These are phyloP conservation scores for Dolichoris vasculosae DNA, from an alignment of 1,140 invertebrate genomes.

Conservation along the genomic window DNA sequence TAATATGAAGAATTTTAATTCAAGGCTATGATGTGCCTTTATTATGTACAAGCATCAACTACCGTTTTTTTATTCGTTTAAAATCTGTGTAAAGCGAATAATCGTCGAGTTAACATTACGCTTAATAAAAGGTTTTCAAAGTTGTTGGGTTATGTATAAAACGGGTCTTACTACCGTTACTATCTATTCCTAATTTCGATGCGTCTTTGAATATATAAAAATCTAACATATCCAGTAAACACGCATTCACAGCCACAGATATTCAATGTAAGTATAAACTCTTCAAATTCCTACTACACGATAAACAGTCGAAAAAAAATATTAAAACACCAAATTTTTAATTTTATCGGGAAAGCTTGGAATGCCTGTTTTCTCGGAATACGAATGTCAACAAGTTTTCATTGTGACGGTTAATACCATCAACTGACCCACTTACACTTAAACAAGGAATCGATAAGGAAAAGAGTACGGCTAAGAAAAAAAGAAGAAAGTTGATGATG, in stretches of 20 bases:
- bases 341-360: background rate
- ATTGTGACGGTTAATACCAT: background rate
- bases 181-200: background rate
- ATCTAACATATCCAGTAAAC: too few relatives aligned
- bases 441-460: conserved; percentile 10
- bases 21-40: background rate
- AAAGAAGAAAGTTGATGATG: conserved; percentile 37
- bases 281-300: background rate
- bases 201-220: too few relatives aligned
- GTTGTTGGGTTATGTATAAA: too few relatives aligned
- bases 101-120: too few relatives aligned
- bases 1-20: background rate
- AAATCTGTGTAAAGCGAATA: too few relatives aligned
- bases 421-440: conserved; percentile 13
- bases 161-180: background rate
- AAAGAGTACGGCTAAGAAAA: conserved; percentile 7
- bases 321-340: background rate
- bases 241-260: too few relatives aligned
- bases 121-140: too few relatives aligned
- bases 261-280: background rate
- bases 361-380: background rate
- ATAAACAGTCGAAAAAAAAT: background rate
- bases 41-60: background rate
- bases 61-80: background rate
- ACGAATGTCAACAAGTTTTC: background rate